Evolutionary conservation across 92 coral and sea anemone species (phyloP).

Genomic region (Isaurus tuberculatus): DNA sequence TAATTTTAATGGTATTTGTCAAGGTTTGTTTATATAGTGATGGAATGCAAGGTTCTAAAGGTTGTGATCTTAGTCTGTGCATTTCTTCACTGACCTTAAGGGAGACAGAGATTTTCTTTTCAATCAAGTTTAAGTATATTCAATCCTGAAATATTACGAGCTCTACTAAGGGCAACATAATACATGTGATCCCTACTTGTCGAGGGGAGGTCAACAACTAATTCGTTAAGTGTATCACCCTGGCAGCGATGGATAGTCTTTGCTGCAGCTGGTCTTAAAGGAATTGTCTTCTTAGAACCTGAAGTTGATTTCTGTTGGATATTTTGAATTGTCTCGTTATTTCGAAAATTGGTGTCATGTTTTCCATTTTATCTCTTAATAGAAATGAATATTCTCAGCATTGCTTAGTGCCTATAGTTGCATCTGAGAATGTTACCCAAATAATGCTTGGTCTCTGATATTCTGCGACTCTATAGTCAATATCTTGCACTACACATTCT

Average conservation of each 20-base stretch:
- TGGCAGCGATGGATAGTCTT: too few relatives aligned
- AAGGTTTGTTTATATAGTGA: too few relatives aligned
- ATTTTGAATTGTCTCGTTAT: too few relatives aligned
- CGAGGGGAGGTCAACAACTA: neutral
- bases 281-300: too few relatives aligned
- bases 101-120: slow-evolving; percentile 21
- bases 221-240: neutral
- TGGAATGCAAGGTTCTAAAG: too few relatives aligned
- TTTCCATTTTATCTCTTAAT: too few relatives aligned
- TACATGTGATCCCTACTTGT: neutral
- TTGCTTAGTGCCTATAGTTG: neutral
- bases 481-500: slow-evolving; percentile 27
- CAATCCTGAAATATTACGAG: slow-evolving; percentile 18
- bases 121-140: slow-evolving; percentile 30
- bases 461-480: slow-evolving; percentile 35
- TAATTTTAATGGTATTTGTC: too few relatives aligned
- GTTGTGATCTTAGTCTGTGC: neutral
- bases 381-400: too few relatives aligned
- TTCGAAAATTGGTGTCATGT: too few relatives aligned
- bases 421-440: slow-evolving; percentile 39
- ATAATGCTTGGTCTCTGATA: slow-evolving; percentile 27
- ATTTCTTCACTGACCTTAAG: slow-evolving; percentile 16
- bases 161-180: slow-evolving; percentile 48
- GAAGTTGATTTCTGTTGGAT: too few relatives aligned
- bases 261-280: too few relatives aligned